Evolutionary conservation across 1,140 invertebrate genomes (phyloP).

Genomic region (Drusus annulatus): DNA sequence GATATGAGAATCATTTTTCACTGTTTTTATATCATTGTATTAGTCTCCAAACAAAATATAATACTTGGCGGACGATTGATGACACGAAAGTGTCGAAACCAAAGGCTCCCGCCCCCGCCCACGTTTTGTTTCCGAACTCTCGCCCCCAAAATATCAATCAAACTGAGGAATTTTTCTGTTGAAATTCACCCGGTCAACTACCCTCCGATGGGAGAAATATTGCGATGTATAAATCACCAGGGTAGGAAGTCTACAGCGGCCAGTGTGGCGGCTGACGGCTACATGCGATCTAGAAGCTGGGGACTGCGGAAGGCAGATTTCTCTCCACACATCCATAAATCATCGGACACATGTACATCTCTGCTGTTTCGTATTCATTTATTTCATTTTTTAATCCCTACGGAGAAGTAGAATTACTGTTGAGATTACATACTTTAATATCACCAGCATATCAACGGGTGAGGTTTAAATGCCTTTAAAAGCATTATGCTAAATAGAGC

Average conservation of each 20-base stretch:
- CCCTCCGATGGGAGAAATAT: constrained; percentile 42
- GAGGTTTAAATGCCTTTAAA: too few species aligned
- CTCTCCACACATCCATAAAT: neutral
- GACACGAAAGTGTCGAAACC: constrained; percentile 47
- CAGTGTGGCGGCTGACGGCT: constrained; percentile 28
- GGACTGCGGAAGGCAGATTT: constrained; percentile 9
- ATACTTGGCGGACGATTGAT: constrained; percentile 42
- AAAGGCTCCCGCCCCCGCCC: constrained; percentile 31
- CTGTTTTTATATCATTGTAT: constrained; percentile 34
- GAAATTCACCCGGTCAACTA: constrained; percentile 37
- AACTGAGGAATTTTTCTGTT: constrained; percentile 39
- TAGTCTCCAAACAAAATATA: constrained; percentile 44
- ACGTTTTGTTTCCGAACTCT: constrained; percentile 32
- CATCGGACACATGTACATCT: neutral
- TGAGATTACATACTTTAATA: too few species aligned
- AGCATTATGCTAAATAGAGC: too few species aligned
- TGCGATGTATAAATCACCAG: constrained; percentile 37
- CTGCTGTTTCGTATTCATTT: neutral
- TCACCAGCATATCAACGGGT: too few species aligned
- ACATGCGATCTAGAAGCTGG: constrained; percentile 10
- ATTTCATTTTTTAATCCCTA: neutral
- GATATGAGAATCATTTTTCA: constrained; percentile 43
- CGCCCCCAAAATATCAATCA: constrained; percentile 42
- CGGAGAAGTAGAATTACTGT: too few species aligned
- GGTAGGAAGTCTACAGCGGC: neutral